Conservation (phyloP, 2,797 vertebrate genomes). For the Manis crassicaudata region DNA sequence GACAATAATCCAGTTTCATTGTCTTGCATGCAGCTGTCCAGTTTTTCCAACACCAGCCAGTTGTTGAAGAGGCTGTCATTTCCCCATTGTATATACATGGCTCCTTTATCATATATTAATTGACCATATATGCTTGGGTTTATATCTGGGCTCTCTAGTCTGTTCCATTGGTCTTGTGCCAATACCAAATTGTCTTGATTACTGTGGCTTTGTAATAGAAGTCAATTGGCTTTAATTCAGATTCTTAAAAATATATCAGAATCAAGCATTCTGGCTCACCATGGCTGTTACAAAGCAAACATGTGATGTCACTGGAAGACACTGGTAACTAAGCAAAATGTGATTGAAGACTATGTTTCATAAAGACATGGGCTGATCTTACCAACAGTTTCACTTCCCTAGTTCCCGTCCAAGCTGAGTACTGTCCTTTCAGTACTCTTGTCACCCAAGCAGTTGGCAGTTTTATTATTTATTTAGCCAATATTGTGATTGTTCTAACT, state of each 20-base stretch:
- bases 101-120: too few relatives aligned
- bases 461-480: background rate
- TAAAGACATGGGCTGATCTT: background rate
- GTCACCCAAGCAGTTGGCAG: background rate
- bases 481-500: background rate
- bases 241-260: background rate
- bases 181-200: too few relatives aligned
- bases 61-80: too few relatives aligned
- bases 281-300: rapidly evolving
- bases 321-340: background rate
- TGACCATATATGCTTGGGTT: too few relatives aligned
- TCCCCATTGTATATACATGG: too few relatives aligned
- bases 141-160: too few relatives aligned
- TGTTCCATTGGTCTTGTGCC: too few relatives aligned
- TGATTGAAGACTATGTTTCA: background rate
- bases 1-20: too few relatives aligned
- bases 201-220: too few relatives aligned
- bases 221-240: background rate
- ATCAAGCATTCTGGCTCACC: background rate
- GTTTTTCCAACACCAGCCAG: too few relatives aligned
- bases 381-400: background rate
- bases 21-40: too few relatives aligned
- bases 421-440: background rate
- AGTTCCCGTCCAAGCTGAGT: background rate
- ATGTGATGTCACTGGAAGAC: rapidly evolving